These are phyloP conservation scores for Holothuria glaberrima DNA, from an alignment of 35 echinoderm and acorn worm genomes.

Conservation along the genomic window DNA sequence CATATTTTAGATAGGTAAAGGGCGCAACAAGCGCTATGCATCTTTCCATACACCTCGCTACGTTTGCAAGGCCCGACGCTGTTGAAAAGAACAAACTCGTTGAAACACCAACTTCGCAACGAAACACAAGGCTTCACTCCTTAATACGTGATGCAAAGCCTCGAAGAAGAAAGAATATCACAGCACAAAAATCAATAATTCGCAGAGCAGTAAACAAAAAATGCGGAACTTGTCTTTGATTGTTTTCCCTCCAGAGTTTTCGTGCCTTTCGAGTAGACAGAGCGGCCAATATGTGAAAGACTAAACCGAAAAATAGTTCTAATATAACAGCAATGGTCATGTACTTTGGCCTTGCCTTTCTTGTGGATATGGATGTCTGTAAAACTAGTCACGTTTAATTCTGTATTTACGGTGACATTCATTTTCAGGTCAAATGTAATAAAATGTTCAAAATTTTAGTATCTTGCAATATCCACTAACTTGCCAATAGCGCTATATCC, in stretches of 20 bases:
- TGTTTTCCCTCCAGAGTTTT: background rate
- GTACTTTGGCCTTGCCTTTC: too few relatives aligned
- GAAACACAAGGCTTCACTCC: background rate
- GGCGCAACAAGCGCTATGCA: constrained; percentile 29
- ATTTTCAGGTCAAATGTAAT: too few relatives aligned
- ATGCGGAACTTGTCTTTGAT: background rate
- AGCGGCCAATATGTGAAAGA: constrained; percentile 22
- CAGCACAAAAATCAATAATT: constrained; percentile 28
- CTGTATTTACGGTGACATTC: too few relatives aligned
- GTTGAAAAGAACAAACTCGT: background rate
- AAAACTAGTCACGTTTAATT: too few relatives aligned
- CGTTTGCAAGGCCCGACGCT: constrained; percentile 19
- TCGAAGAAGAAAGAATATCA: constrained; percentile 26
- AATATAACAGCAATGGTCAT: background rate
- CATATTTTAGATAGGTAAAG: constrained; percentile 11
- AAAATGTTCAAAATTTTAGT: too few relatives aligned
- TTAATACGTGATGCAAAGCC: background rate
- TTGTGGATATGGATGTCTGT: too few relatives aligned
- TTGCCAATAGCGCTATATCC: too few relatives aligned
- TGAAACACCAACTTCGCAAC: constrained; percentile 22
- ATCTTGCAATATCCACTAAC: too few relatives aligned
- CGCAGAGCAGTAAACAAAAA: constrained; percentile 11
- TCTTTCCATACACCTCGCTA: constrained; percentile 22
- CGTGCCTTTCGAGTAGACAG: background rate
- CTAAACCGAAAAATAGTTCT: background rate